phyloP scores from a whole-genome alignment of 2,113 vertebrate species.

The Clupea harengus region DNA sequence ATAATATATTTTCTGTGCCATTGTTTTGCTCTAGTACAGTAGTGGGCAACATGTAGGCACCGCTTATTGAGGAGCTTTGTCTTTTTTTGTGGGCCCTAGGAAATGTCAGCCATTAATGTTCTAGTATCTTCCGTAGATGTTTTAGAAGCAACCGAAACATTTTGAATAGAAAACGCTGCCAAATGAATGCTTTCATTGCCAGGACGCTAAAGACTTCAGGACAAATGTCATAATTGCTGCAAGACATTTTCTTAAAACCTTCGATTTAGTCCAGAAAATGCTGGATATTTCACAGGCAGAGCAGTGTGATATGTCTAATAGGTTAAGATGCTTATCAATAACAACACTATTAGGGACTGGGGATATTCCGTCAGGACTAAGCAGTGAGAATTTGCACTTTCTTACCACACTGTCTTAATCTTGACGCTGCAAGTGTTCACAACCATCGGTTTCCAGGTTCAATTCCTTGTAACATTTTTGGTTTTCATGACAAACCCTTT shows the following conservation, averaged over 20 bases:
- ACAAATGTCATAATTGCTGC: neutral
- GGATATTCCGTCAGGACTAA: neutral
- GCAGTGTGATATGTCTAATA: neutral
- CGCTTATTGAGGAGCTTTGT: neutral
- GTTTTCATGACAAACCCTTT: neutral
- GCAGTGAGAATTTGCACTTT: slow-evolving; percentile 54
- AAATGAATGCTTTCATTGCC: neutral
- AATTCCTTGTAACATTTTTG: neutral
- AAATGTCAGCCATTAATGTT: neutral
- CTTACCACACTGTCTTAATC: slow-evolving; percentile 54
- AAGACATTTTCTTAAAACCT: neutral
- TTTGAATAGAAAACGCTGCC: slow-evolving; percentile 14
- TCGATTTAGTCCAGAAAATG: neutral
- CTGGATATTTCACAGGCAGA: neutral
- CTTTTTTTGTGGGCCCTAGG: neutral
- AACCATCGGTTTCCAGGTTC: neutral
- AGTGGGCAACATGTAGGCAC: neutral
- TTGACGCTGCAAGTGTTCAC: slow-evolving; percentile 6
- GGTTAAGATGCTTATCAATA: slow-evolving; percentile 4
- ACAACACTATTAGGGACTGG: neutral
- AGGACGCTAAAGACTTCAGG: slow-evolving; percentile 12
- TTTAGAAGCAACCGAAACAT: neutral
- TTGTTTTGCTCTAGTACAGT: slow-evolving; percentile 1
- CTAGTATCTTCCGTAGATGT: neutral
- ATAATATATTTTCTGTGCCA: slow-evolving; percentile 17